Evolutionary conservation across 2,888 invertebrate species (phyloP).

Genomic region (Phasia obesa): DNA sequence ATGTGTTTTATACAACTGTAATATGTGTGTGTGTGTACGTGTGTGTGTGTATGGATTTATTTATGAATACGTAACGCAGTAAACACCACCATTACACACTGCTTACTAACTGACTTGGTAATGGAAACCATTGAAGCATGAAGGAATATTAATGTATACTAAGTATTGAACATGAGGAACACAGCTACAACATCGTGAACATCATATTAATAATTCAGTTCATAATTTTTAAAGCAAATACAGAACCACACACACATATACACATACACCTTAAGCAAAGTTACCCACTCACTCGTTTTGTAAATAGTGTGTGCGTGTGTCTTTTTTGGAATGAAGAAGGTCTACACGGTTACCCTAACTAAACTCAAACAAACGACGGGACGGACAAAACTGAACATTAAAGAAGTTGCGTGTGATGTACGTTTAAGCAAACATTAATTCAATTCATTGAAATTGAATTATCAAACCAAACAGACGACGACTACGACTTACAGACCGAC

Average conservation of each 20-base stretch:
- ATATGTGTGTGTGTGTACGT: not conserved
- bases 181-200: slow-evolving; percentile 23
- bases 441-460: slow-evolving; percentile 65
- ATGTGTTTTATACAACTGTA: slow-evolving; percentile 22
- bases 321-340: not conserved
- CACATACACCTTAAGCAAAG: not conserved
- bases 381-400: not conserved
- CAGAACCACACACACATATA: not conserved
- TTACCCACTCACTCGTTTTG: not conserved
- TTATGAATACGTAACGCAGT: not conserved
- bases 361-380: no score
- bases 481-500: slow-evolving; percentile 7
- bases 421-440: slow-evolving; percentile 51
- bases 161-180: slow-evolving; percentile 5
- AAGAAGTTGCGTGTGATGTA: slow-evolving; percentile 39
- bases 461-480: slow-evolving; percentile 52
- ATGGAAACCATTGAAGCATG: slow-evolving; percentile 54
- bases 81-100: not conserved
- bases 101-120: slow-evolving; percentile 4
- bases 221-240: slow-evolving; percentile 57
- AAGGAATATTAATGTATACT: slow-evolving; percentile 29
- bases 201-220: slow-evolving; percentile 62
- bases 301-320: not conserved
- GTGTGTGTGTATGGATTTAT: not conserved
- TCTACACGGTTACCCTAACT: not conserved